Conservation (phyloP, 2,888 invertebrate genomes). For the Brenthis daphne region DNA sequence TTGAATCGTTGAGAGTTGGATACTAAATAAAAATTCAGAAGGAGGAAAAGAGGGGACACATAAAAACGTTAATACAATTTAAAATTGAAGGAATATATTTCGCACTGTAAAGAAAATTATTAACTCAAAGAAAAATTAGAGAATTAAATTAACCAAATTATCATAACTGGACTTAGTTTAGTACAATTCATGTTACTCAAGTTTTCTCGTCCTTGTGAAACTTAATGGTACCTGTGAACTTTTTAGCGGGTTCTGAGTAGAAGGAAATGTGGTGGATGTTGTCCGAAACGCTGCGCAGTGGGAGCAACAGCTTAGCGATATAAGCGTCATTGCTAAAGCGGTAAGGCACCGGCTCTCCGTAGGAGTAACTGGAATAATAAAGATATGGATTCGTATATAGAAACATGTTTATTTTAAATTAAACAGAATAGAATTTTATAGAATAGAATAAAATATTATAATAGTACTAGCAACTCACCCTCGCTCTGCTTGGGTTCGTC, state of each 20-base stretch:
- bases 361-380: slow-evolving; percentile 71
- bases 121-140: slow-evolving; percentile 1
- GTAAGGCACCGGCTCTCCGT: slow-evolving; percentile 80
- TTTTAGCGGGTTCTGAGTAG: slow-evolving; percentile 86
- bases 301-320: slow-evolving; percentile 85
- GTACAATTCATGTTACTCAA: neutral
- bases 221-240: slow-evolving; percentile 83
- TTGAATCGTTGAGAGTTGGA: slow-evolving; percentile 5
- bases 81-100: slow-evolving; percentile 2
- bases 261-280: slow-evolving; percentile 84
- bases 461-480: too few relatives aligned
- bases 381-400: neutral
- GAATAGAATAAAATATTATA: too few relatives aligned
- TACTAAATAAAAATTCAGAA: slow-evolving; percentile 10
- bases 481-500: too few relatives aligned
- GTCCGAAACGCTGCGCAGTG: slow-evolving; percentile 83
- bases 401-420: too few relatives aligned
- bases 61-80: slow-evolving; percentile 20
- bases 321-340: slow-evolving; percentile 88
- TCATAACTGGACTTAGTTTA: slow-evolving; percentile 3
- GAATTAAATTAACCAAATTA: neutral
- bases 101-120: slow-evolving; percentile 4
- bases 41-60: slow-evolving; percentile 12
- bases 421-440: too few relatives aligned
- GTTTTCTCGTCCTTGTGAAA: slow-evolving; percentile 37